Base-by-base conservation (phyloP, 1,140 invertebrate species). In the Lepidurus packardi region DNA sequence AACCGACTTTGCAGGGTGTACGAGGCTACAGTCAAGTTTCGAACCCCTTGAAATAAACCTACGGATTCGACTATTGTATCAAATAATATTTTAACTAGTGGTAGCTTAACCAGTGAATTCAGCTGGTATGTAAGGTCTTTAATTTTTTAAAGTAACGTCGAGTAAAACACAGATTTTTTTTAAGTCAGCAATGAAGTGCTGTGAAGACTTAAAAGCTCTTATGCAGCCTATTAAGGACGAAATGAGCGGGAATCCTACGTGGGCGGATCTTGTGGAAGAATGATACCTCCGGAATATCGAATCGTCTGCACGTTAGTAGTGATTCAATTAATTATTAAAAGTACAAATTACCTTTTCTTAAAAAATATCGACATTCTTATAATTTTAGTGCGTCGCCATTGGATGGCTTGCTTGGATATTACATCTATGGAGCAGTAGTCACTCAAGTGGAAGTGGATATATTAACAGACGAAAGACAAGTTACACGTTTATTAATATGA, bases 41-140 rank as follows among this genome's bases (percentile, higher is more conserved):
- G n/a, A n/a, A n/a, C n/a, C n/a, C n/a, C n/a, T n/a, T n/a, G n/a
- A n/a, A n/a, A n/a, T n/a, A 92, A 93, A 84, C 88, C 92, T 11
- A 89, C 86, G 34, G 88, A 88, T 73, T 90, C 84, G 6, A 21
- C 53, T 21, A 65, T 65, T 65, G 1, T n/a, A 65, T n/a, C 53
- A 1, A 77, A 77, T 47, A 77, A 43, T 13, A 25, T 43, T n/a
- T 21, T 45, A 7, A 24, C 78, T 8, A 21, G 73, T 11, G 77
- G 78, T 34, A 79, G 77, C 43, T 25, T 79, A 13, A 73, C 78
- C 3, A 79, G 25, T n/a, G 78, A 79, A 79, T 41, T 79, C 10
- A 78, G 43, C 16, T 79, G 78, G 7, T 65, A 78, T 41, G 78
- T 79, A 79, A 78, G 34, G 6, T 73, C 21, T 21, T 6, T 6